Evolutionary conservation across 1,140 invertebrate species (phyloP), one percentile per base, ranked within the genome.

Genomic region (Globodera rostochiensis): DNA sequence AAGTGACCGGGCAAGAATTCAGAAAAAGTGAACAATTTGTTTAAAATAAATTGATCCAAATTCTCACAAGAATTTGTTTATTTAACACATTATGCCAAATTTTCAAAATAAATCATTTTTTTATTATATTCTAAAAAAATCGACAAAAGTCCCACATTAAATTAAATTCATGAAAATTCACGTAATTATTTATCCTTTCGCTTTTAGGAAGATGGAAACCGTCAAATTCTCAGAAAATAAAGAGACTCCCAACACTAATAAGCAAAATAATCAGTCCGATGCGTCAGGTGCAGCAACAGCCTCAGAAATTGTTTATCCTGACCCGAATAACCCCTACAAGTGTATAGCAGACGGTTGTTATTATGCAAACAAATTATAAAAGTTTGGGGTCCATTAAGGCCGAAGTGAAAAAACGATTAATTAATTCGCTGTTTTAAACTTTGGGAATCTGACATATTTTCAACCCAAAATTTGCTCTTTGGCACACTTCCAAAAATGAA

Each of bases 321-420:
- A 71, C 69, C 69, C 69, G 69, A 45, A 71, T 6, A 71, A 71
- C n/a, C 69, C 69, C 8, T 71, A 71, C 69, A 71, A 71, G n/a
- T 71, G 69, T 19, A 45, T 71, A 25, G 8, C 69, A 36, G 36
- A 71, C 19, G 69, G 69, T 71, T 15, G 8, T 45, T 70, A 25
- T n/a, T 66, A 66, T 13, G 36, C 36, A 36, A 36, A 36, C 36
- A 36, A 36, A 36, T 36, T 36, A 36, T 36, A 3, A 36, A 36
- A 36, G 36, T 36, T 36, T 1, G 36, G 36, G 36, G 36, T 36
- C 36, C 36, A 36, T 36, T 36, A 36, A 36, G 36, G 36, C 36
- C 36, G 25, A 36, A 36, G 0, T 2, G 25, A 36, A 36, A 36
- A 36, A 36, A 1, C 36, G 36, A 36, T 36, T 36, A 36, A 36